A percentile compares a stretch with the other conserved stretches of the same genome.
phyloP scores from a whole-genome alignment of 2,888 invertebrate species.

The Prenolepis imparis region DNA sequence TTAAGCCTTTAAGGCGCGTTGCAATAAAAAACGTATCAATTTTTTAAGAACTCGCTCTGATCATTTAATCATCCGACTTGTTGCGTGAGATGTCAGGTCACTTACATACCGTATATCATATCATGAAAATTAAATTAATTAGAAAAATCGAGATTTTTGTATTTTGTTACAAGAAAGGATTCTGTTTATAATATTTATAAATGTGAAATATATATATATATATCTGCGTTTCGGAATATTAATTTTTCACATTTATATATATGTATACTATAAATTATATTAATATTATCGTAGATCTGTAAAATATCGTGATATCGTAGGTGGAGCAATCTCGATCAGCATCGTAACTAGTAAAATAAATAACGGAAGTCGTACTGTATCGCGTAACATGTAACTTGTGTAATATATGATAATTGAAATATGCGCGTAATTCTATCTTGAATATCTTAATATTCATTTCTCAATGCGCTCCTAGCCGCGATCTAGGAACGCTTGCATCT shows the following conservation, averaged over 20 bases:
- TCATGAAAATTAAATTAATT: neutral
- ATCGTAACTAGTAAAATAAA: conserved; percentile 10
- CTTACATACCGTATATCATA: neutral
- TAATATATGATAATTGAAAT: conserved; percentile 31
- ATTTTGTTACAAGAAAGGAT: neutral
- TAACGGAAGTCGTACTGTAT: conserved; percentile 11
- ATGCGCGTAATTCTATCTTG: neutral
- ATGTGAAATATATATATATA: neutral
- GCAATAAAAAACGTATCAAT: conserved; percentile 1
- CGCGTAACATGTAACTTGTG: conserved; percentile 8
- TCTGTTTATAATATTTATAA: neutral
- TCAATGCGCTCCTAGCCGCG: neutral
- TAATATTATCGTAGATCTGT: neutral
- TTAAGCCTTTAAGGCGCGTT: conserved; percentile 8
- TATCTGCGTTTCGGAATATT: neutral
- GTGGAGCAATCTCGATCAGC: neutral
- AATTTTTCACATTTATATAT: neutral
- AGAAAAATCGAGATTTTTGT: neutral
- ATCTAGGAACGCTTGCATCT: neutral
- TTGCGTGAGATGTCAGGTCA: conserved; percentile 3
- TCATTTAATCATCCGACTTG: neutral
- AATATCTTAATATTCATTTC: conserved; percentile 34
- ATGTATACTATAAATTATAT: neutral
- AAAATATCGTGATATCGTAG: conserved; percentile 3
- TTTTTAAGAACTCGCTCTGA: conserved; percentile 8